Evolutionary conservation across 1,140 invertebrate species (phyloP), one percentile per base, ranked within the genome.

Genomic region (Drosophila mayri): DNA sequence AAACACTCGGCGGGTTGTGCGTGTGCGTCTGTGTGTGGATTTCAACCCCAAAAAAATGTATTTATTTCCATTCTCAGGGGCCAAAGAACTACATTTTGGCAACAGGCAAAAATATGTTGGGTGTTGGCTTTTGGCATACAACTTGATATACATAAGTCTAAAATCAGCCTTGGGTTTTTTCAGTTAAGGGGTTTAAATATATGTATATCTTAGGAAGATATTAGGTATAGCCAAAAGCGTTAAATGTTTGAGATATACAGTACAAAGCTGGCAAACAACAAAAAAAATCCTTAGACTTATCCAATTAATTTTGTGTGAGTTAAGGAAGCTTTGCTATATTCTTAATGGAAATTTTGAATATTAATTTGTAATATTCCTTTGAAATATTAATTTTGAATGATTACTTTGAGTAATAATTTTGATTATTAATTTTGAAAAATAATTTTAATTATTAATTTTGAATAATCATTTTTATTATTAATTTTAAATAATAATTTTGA

Each of bases 1-100:
- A 67, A 32, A 70, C 20, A 54, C 11, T 54, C 6, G 50, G 28
- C 12, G n/a, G n/a, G n/a, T 41, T n/a, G 52, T 16, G 50, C 20
- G 50, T 52, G 22, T 16, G 50, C 20, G 50, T 52, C 14, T 16
- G 16, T 50, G 16, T 52, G 50, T 14, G 50, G 16, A 8, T 22
- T 52, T 44, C 38, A 40, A 66, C 20, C 62, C 47, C 38, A 54
- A n/a, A 28, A 38, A 43, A 8, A 18, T 8, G 28, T 1, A 20
- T 49, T 63, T 32, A 18, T 16, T 35, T 43, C 20, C 37, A 16
- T 32, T 50, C 52, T 54, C n/a, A 5, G 28, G 20, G 20, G 10
- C 4, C 25, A 38, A 35, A 28, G 37, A 40, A 57, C 49, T 58
- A 57, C 11, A 30, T 63, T 58, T 57, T 54, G 32, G 32, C 30